Conservation (phyloP, 2,797 vertebrate genomes). For the Octomys mimax region DNA sequence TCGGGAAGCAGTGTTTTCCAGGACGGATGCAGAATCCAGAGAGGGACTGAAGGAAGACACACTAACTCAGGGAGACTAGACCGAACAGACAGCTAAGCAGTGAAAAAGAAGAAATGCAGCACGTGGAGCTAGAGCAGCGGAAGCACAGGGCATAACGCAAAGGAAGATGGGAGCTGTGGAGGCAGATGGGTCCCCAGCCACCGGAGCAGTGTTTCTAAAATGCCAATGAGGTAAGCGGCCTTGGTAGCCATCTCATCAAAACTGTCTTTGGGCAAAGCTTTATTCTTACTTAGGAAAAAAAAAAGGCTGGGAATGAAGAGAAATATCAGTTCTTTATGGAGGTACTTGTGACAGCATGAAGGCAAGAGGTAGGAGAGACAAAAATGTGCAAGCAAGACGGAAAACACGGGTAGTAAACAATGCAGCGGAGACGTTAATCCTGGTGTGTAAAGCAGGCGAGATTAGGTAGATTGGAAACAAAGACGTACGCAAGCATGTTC, state of each 20-base stretch:
- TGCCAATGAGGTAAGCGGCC: slow-evolving; percentile 75
- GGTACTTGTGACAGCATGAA: not conserved
- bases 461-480: not conserved
- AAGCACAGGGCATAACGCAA: slow-evolving; percentile 74
- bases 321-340: slow-evolving; percentile 56
- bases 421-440: not conserved
- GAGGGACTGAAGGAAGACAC: not conserved
- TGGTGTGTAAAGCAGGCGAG: not conserved
- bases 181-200: slow-evolving; percentile 77
- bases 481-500: not conserved
- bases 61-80: slow-evolving; percentile 67
- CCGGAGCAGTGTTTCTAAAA: slow-evolving; percentile 73
- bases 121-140: slow-evolving; percentile 37
- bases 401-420: not conserved
- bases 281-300: slow-evolving; percentile 33
- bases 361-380: not conserved
- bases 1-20: slow-evolving; percentile 13
- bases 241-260: slow-evolving; percentile 76
- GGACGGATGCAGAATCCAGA: not conserved
- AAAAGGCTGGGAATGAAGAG: not conserved
- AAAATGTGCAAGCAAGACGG: not conserved
- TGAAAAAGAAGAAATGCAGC: slow-evolving; percentile 26
- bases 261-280: slow-evolving; percentile 66
- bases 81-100: slow-evolving; percentile 52
- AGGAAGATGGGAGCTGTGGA: slow-evolving; percentile 64